These are phyloP conservation scores for Calypte anna DNA, from an alignment of 2,113 vertebrate species.

Conservation along the genomic window DNA sequence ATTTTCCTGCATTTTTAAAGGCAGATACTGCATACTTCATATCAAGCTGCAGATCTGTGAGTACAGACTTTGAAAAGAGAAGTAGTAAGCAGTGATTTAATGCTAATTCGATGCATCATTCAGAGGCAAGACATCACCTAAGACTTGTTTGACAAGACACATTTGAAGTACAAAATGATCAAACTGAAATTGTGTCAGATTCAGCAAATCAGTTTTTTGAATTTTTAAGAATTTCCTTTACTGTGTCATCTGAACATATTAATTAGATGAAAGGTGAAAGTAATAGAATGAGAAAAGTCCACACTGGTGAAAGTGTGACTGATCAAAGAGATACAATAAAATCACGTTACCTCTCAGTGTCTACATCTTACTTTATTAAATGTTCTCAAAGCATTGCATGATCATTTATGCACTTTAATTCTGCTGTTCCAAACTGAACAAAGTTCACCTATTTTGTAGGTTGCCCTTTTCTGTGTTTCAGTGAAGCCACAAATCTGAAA, in stretches of 20 bases:
- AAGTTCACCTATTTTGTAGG: background rate
- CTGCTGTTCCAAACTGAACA: background rate
- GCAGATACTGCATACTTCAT: background rate
- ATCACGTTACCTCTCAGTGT: background rate
- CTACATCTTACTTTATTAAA: background rate
- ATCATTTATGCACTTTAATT: background rate
- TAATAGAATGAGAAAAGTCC: background rate
- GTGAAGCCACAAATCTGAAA: background rate
- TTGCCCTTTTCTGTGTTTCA: background rate
- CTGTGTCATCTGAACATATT: background rate
- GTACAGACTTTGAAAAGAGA: background rate
- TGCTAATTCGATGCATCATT: slow-evolving; percentile 37
- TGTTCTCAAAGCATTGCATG: background rate
- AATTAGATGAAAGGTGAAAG: slow-evolving; percentile 26
- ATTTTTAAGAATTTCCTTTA: background rate
- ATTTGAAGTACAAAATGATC: slow-evolving; percentile 44
- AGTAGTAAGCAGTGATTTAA: slow-evolving; percentile 23
- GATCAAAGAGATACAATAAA: background rate
- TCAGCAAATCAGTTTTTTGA: background rate
- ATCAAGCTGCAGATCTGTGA: background rate
- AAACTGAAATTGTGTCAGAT: slow-evolving; percentile 21
- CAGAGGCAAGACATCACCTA: slow-evolving; percentile 10
- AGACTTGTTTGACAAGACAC: slow-evolving; percentile 23
- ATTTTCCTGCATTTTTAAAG: slow-evolving; percentile 2
- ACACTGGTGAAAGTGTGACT: background rate